Evolutionary conservation across 2,113 vertebrate species (phyloP).

Genomic region (Cyanocitta stelleri): DNA sequence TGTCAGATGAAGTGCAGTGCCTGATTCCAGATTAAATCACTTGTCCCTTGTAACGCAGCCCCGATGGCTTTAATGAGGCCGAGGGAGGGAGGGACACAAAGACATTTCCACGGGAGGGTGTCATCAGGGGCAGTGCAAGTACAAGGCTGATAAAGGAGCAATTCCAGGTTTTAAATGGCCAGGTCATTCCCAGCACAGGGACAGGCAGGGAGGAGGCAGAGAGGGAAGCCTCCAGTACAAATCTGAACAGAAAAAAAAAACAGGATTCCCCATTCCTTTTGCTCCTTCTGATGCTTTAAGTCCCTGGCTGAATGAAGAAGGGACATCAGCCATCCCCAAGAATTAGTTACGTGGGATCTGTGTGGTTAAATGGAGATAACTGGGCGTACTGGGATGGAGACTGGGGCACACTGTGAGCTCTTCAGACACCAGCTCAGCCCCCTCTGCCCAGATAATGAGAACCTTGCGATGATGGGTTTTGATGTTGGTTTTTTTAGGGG

Average conservation of each 20-base stretch:
- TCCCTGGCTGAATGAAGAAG: background rate
- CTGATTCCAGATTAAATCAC: background rate
- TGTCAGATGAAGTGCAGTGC: background rate
- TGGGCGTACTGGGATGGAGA: background rate
- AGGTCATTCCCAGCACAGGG: background rate
- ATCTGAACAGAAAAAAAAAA: background rate
- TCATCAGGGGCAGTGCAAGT: background rate
- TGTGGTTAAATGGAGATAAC: background rate
- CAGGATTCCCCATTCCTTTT: background rate
- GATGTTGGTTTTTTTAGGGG: fast-evolving
- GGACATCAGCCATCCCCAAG: background rate
- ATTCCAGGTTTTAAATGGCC: background rate
- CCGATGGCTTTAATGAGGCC: background rate
- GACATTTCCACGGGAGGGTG: background rate
- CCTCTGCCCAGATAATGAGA: background rate
- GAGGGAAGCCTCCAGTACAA: background rate
- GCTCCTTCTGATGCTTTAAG: background rate
- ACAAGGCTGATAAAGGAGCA: background rate
- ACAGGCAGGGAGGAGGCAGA: background rate
- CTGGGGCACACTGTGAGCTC: background rate
- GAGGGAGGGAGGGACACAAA: background rate
- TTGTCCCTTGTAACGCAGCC: background rate
- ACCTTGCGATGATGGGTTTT: background rate
- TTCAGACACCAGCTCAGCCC: background rate
- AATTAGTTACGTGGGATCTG: background rate